Evolutionary conservation across 1,140 invertebrate species (phyloP), one percentile per base, ranked within the genome.

Genomic region (Saccostrea echinata): DNA sequence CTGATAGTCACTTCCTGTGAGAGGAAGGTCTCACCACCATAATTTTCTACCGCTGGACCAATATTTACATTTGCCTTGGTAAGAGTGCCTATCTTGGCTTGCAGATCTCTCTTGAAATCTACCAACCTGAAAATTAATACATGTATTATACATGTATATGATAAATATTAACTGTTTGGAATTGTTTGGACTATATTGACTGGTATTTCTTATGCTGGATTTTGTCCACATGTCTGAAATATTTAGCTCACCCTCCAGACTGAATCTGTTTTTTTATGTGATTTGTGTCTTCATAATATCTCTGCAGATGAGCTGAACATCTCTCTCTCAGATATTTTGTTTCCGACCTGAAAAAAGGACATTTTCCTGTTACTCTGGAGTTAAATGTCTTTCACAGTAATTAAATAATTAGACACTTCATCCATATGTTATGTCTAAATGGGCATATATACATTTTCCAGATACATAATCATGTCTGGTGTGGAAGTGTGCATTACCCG

Each of bases 1-100:
- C 97, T 97, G 85, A 99, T 98, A 0, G 98, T 98, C n/a, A 99
- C 96, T 94, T 99, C 98, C 94, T 99, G 98, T 0, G 98, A 99
- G 1, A 99, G 96, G 94, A 99, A 99, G 0, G 98, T 99, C 95
- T 99, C 98, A 0, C 98, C 98, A 2, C 98, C 98, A 94, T 98
- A 99, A 94, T 99, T 98, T 94, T 99, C 98, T 86, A 96, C 95
- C 51, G 98, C 97, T 93, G 97, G 97, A 4, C 97, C 97, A 89
- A 99, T 98, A 87, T 94, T 94, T 18, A 93, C 91, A 93, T 98
- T 98, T 64, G 98, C 98, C 92, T 98, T 98, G 0, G 98, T 97
- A 87, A 98, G 96, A 1, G 97, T 97, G 1, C 97, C 97, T 90
- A 99, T 97, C 4, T 98, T 97, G 12, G 98, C 98, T 96, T 99